Evolutionary conservation across 2,888 invertebrate genomes (phyloP).

Genomic region (Ellobium chinense): DNA sequence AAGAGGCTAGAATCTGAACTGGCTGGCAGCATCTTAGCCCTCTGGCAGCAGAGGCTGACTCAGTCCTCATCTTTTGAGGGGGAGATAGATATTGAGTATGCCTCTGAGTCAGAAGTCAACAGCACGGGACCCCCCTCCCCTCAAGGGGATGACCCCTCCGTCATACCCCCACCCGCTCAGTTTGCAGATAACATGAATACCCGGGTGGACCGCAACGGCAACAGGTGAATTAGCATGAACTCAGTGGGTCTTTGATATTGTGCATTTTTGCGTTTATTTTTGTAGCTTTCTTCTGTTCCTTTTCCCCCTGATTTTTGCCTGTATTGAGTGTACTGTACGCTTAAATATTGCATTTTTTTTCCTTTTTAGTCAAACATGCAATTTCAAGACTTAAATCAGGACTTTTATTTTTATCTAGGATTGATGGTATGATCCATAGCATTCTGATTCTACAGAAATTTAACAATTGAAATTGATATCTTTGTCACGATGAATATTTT

Average conservation of each 20-base stretch:
- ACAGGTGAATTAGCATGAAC: constrained; percentile 23
- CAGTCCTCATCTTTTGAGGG: constrained; percentile 40
- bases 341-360: not conserved
- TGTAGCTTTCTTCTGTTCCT: not conserved
- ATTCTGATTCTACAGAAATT: no score
- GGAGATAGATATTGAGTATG: constrained; percentile 48
- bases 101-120: constrained; percentile 49
- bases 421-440: no score
- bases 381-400: no score
- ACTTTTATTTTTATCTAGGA: no score
- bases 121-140: constrained; percentile 49
- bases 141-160: constrained; percentile 26
- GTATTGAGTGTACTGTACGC: not conserved
- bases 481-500: no score
- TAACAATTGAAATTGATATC: no score
- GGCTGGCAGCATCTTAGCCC: constrained; percentile 49
- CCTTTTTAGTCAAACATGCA: no score
- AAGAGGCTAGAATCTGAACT: constrained; percentile 52
- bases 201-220: not conserved
- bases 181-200: constrained; percentile 19
- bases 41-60: constrained; percentile 51
- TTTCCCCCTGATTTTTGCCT: not conserved
- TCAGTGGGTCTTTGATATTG: not conserved
- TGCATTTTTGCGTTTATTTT: not conserved
- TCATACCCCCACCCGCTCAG: constrained; percentile 31